Percentiles rank a stretch among this genome's conserved stretches.
Evolutionary conservation across 53 echinoderm and acorn worm genomes (phyloP).

Genomic region (Paracentrotus lividus): DNA sequence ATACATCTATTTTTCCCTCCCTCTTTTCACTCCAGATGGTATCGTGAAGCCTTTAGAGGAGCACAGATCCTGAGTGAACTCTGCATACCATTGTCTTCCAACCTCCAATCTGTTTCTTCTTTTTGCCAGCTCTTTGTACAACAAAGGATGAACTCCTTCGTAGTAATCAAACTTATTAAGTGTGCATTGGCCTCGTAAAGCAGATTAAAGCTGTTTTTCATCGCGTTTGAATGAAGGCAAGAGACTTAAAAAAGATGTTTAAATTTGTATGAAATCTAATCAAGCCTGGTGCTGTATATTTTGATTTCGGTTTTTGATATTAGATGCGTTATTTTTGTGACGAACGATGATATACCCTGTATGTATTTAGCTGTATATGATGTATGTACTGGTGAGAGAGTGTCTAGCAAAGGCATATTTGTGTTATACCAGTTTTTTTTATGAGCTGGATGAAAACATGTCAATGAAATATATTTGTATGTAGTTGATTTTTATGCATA

Average conservation of each 20-base stretch:
- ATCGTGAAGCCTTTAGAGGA: slow-evolving; percentile 90
- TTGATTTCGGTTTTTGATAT: slow-evolving; percentile 50
- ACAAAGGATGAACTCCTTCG: background rate
- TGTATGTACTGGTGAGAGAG: background rate
- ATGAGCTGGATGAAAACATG: background rate
- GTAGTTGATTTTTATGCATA: slow-evolving; percentile 6
- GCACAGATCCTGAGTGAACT: slow-evolving; percentile 69
- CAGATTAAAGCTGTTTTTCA: background rate
- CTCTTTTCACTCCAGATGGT: slow-evolving; percentile 71
- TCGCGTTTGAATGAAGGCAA: background rate
- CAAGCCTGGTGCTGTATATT: slow-evolving; percentile 60
- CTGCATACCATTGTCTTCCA: slow-evolving; percentile 38
- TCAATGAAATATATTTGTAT: slow-evolving; percentile 33
- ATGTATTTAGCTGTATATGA: slow-evolving; percentile 31
- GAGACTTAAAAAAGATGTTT: background rate
- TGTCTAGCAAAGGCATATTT: background rate
- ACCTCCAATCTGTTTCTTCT: background rate
- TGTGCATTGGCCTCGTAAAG: background rate
- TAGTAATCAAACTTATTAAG: background rate
- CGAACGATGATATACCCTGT: background rate
- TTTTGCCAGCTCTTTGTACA: slow-evolving; percentile 32
- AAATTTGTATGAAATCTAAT: slow-evolving; percentile 27
- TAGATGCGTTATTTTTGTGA: slow-evolving; percentile 64
- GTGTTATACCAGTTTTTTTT: background rate
- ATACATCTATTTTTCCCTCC: background rate